Base-by-base conservation (phyloP, 2,113 vertebrate species). In the Columbina picui region DNA sequence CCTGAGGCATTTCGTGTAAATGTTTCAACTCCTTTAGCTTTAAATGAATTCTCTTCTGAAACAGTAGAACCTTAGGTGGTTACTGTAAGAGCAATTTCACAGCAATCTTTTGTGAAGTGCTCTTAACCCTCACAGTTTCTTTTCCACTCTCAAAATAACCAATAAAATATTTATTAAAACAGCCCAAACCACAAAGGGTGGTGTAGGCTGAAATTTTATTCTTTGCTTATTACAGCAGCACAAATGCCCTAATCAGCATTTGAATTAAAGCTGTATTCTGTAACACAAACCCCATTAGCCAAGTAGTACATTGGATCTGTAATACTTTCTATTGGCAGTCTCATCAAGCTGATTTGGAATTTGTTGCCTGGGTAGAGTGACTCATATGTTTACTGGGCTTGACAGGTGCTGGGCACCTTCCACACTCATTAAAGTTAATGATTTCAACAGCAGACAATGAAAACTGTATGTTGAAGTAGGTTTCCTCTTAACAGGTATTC, bases 151-250 rank as follows among this genome's bases (percentile, higher is more conserved):
- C 94, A 67, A 55, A 55, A 68, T 17, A 91, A 50, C 68, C 50
- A 69, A 96, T 98, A 94, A 98, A 98, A 97, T 96, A 98, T 97
- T 98, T 94, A 98, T 93, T 69, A 88, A 41, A 65, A 2, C 49
- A 89, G 34, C 49, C 36, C 70, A 59, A 20, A 12, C 56, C 43
- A 65, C 80, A 43, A 32, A 65, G 9, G 2, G 9, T 12, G 4
- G 5, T 23, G 38, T 47, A 87, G 45, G 84, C 43, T 81, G 60
- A 85, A 93, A 43, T 78, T 59, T n/a, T 77, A 17, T 77, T 78
- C 55, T 83, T 78, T 70, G 23, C 43, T 93, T 78, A 50, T 36
- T 92, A 64, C 14, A 45, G 56, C 22, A 68, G 43, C 5, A 3
- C 52, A 85, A 94, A 95, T 56, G 82, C 5, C 14, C 26, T 70